Percentiles rank a stretch among this genome's conserved stretches.
phyloP scores from a whole-genome alignment of 2,888 invertebrate species.

The Sinohyriopsis cumingii region DNA sequence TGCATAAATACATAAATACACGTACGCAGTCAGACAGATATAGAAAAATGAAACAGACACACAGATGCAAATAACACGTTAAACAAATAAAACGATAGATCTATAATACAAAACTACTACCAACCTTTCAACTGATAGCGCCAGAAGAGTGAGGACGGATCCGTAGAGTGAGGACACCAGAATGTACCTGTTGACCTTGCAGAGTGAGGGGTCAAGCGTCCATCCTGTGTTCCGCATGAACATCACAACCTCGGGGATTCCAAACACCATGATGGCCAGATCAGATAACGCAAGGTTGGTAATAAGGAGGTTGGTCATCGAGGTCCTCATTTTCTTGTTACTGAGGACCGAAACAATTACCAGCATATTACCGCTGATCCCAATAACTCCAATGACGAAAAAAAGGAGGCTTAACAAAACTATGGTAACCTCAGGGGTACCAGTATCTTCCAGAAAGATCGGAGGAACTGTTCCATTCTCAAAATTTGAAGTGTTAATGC shows the following conservation, averaged over 20 bases:
- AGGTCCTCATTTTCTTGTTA: constrained; percentile 65
- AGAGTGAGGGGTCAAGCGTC: constrained; percentile 62
- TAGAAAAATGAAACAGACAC: too few relatives aligned
- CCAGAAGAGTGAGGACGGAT: constrained; percentile 72
- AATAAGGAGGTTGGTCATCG: constrained; percentile 68
- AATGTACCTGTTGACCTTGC: constrained; percentile 69
- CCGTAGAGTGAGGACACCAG: constrained; percentile 72
- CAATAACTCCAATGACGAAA: constrained; percentile 60
- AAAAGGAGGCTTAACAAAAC: constrained; percentile 44
- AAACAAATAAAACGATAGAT: too few relatives aligned
- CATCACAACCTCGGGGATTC: constrained; percentile 67
- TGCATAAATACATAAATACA: too few relatives aligned
- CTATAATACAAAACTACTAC: constrained; percentile 4
- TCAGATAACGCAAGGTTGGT: constrained; percentile 69
- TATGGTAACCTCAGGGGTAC: constrained; percentile 16
- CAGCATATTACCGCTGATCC: constrained; percentile 64
- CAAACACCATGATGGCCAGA: constrained; percentile 65
- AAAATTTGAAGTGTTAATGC: too few relatives aligned
- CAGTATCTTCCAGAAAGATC: too few relatives aligned
- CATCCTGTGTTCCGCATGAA: constrained; percentile 67
- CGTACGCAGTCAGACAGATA: too few relatives aligned
- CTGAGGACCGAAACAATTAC: constrained; percentile 65
- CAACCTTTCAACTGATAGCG: constrained; percentile 73
- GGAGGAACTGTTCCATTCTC: too few relatives aligned
- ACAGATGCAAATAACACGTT: too few relatives aligned